Evolutionary conservation across 2,888 invertebrate genomes (phyloP).

Genomic region (Antheraea yamamai): DNA sequence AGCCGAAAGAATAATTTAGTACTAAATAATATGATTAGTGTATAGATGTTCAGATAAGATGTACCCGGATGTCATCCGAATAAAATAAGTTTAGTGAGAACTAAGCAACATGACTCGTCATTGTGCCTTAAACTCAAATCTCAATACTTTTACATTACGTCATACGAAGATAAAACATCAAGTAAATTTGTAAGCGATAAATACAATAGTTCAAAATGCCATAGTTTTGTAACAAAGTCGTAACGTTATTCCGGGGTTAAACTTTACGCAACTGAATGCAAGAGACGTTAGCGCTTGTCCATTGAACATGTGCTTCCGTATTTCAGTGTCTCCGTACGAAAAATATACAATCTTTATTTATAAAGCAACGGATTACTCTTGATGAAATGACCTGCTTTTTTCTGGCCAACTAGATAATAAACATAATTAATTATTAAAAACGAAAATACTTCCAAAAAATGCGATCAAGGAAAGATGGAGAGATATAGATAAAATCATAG

Average conservation of each 20-base stretch:
- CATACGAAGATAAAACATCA: neutral
- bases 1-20: no score
- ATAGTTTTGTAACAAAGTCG: slow-evolving; percentile 12
- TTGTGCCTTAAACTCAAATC: neutral
- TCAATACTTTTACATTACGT: neutral
- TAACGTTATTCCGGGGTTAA: slow-evolving; percentile 10
- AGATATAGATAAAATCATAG: no score
- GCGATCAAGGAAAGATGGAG: no score
- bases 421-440: no score
- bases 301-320: neutral
- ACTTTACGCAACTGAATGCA: slow-evolving; percentile 2
- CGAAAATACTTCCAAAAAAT: no score
- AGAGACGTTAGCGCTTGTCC: slow-evolving; percentile 7
- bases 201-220: slow-evolving; percentile 12
- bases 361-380: neutral
- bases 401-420: no score
- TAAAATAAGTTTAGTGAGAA: neutral
- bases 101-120: neutral
- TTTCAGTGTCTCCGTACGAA: neutral
- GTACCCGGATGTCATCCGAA: neutral
- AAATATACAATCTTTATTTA: neutral
- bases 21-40: no score
- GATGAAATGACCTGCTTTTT: no score
- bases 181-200: neutral
- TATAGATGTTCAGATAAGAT: no score